These are phyloP conservation scores for Helostoma temminkii DNA, from an alignment of 2,797 vertebrate genomes.

Conservation along the genomic window DNA sequence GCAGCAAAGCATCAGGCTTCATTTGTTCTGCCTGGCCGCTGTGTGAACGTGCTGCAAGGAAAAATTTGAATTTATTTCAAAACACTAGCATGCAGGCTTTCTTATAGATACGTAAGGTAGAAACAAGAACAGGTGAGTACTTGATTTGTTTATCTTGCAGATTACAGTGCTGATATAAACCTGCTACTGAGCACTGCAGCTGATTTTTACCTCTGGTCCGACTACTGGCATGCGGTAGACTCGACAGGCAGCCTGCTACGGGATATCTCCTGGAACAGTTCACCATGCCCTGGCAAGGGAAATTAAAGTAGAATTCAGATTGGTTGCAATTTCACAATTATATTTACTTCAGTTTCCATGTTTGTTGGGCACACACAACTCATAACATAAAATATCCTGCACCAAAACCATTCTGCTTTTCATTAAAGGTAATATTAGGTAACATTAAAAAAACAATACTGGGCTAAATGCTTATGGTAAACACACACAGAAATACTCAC, in stretches of 20 bases:
- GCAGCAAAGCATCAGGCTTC: conserved; percentile 88
- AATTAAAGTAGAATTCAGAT: conserved; percentile 4
- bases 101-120: neutral
- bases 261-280: conserved; percentile 86
- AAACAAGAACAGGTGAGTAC: no score
- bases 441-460: neutral
- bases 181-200: neutral
- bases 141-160: neutral
- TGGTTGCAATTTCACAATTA: neutral
- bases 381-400: no score
- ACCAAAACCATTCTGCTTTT: no score
- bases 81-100: neutral
- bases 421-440: neutral
- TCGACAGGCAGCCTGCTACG: conserved; percentile 84
- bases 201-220: conserved; percentile 69
- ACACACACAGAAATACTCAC: conserved; percentile 9
- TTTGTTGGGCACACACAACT: neutral
- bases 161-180: conserved; percentile 5
- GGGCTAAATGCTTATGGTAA: neutral
- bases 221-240: conserved; percentile 76
- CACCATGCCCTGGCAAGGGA: conserved; percentile 76
- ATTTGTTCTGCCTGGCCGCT: conserved; percentile 82
- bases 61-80: neutral
- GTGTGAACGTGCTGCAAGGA: conserved; percentile 81
- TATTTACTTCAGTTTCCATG: neutral